Percentiles rank a stretch among this genome's conserved stretches.
These are phyloP conservation scores for Polyommatus iphigenia DNA, from an alignment of 2,888 invertebrate species.

Conservation along the genomic window DNA sequence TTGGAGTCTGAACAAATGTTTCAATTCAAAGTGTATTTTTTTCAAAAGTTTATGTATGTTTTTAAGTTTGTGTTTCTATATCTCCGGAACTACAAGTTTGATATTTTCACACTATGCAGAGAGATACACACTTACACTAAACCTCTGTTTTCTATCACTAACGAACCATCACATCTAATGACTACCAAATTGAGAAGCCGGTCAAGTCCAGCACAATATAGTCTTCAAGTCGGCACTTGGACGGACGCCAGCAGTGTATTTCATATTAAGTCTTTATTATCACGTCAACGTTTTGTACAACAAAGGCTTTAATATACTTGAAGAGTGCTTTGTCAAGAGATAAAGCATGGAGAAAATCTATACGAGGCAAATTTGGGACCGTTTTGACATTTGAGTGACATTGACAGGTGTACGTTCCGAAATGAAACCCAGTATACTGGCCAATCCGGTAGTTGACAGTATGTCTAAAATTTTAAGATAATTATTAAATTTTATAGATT, in stretches of 20 bases:
- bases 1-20: too few species aligned
- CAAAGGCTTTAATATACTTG: constrained; percentile 2
- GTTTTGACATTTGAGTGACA: neutral
- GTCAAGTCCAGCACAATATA: neutral
- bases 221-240: neutral
- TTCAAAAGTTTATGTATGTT: too few species aligned
- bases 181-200: neutral
- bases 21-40: too few species aligned
- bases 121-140: too few species aligned
- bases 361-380: neutral
- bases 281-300: neutral
- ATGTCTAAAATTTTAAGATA: too few species aligned
- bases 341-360: neutral
- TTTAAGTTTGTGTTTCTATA: too few species aligned
- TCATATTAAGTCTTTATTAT: neutral
- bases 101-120: too few species aligned
- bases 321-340: neutral
- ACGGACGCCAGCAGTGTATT: neutral
- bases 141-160: neutral
- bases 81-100: too few species aligned
- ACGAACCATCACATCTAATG: neutral
- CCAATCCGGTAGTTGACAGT: too few species aligned
- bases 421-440: too few species aligned
- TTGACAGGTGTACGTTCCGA: too few species aligned
- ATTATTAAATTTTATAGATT: too few species aligned